phyloP scores from a whole-genome alignment of 2,113 vertebrate species.

The Ptilorrhoa leucosticta region DNA sequence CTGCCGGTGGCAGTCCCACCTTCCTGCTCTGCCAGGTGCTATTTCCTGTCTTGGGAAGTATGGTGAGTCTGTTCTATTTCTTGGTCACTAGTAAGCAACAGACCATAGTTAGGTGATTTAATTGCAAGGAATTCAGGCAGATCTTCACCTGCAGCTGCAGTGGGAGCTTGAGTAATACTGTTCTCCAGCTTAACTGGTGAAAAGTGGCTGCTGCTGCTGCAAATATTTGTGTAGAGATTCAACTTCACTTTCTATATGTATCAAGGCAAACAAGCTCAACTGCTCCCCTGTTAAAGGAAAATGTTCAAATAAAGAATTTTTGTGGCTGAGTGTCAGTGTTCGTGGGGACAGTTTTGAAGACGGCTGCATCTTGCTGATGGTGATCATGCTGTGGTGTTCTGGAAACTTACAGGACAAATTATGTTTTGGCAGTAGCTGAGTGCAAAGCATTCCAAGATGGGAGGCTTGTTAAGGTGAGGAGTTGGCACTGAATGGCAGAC shows the following conservation, averaged over 20 bases:
- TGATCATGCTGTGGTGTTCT: background rate
- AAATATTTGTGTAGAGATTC: background rate
- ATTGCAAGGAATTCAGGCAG: background rate
- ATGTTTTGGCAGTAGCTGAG: background rate
- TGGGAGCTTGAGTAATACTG: background rate
- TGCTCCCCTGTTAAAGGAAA: background rate
- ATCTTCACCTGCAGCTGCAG: background rate
- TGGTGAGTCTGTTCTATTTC: background rate
- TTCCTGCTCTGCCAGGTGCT: background rate
- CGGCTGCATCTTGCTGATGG: background rate
- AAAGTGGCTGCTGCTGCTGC: background rate
- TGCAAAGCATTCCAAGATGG: background rate
- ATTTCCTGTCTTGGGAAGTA: background rate
- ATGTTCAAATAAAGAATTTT: background rate
- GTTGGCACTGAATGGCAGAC: background rate
- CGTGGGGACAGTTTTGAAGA: background rate
- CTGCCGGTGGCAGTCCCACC: background rate
- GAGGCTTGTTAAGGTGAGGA: background rate
- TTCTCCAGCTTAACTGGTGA: background rate
- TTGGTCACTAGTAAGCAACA: background rate
- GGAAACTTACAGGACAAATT: background rate
- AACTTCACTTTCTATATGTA: background rate
- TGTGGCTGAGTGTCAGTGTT: background rate
- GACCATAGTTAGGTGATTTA: background rate
- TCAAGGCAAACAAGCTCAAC: background rate